These are phyloP conservation scores for Quadroppia sp. DNA, from an alignment of 2,888 invertebrate genomes.

Conservation along the genomic window DNA sequence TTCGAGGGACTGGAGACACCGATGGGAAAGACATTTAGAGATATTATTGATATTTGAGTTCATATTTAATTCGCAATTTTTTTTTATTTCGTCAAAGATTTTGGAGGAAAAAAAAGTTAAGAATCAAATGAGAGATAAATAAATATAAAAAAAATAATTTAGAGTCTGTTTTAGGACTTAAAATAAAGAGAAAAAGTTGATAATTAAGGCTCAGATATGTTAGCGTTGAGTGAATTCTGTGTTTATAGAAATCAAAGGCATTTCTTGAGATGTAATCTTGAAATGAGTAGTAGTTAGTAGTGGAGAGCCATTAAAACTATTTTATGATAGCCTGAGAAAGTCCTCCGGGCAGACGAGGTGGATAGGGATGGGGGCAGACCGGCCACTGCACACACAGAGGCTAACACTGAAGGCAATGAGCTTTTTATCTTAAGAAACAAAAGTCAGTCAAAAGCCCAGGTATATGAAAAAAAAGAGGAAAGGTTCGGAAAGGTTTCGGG, in stretches of 20 bases:
- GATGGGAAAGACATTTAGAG: slow-evolving; percentile 17
- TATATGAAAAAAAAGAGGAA: too few species aligned
- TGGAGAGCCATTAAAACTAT: slow-evolving; percentile 36
- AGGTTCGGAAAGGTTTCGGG: neutral
- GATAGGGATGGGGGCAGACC: slow-evolving; percentile 32
- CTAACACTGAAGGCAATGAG: slow-evolving; percentile 15
- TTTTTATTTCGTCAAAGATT: neutral
- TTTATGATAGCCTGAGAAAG: slow-evolving; percentile 37
- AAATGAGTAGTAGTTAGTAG: slow-evolving; percentile 25
- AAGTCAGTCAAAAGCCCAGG: slow-evolving; percentile 25
- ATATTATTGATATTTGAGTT: neutral
- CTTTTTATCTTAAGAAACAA: slow-evolving; percentile 34
- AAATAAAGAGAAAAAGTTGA: slow-evolving; percentile 30
- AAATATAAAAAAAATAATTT: neutral
- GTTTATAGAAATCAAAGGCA: slow-evolving; percentile 24
- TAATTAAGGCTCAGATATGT: slow-evolving; percentile 28
- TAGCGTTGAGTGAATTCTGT: slow-evolving; percentile 17
- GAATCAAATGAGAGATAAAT: slow-evolving; percentile 1
- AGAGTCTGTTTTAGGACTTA: slow-evolving; percentile 10
- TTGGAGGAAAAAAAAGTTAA: neutral
- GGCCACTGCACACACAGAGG: slow-evolving; percentile 5
- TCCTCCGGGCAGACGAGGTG: slow-evolving; percentile 21
- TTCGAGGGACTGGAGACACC: slow-evolving; percentile 64
- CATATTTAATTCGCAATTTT: neutral
- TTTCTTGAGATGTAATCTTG: slow-evolving; percentile 28